Evolutionary conservation across 1,140 invertebrate species (phyloP).

Genomic region (Nylanderia fulva): DNA sequence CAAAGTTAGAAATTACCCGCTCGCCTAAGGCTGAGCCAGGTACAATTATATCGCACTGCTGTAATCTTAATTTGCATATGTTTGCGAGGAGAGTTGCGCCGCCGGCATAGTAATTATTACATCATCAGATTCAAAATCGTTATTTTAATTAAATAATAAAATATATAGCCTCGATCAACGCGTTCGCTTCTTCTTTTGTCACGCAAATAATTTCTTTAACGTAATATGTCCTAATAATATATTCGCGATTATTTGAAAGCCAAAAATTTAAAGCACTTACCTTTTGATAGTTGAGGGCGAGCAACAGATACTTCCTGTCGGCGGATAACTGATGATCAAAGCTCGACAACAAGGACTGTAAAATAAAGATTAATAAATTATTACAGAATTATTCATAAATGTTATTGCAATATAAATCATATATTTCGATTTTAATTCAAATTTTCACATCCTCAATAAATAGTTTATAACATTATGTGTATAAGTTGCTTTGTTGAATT

Average conservation of each 20-base stretch:
- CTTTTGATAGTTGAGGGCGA: slow-evolving; percentile 87
- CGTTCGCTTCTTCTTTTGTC: background rate
- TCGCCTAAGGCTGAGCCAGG: slow-evolving; percentile 28
- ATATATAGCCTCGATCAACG: background rate
- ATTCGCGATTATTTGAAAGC: background rate
- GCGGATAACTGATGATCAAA: slow-evolving; percentile 86
- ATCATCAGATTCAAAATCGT: background rate
- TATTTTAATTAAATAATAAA: slow-evolving; percentile 40
- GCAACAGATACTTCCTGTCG: slow-evolving; percentile 86
- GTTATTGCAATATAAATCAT: background rate
- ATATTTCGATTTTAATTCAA: background rate
- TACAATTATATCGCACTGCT: slow-evolving; percentile 51
- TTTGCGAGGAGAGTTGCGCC: slow-evolving; percentile 57
- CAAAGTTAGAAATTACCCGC: slow-evolving; percentile 53
- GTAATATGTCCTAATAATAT: background rate
- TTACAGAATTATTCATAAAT: background rate
- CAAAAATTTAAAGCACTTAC: slow-evolving; percentile 78
- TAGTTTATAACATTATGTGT: too few species aligned
- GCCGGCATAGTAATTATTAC: slow-evolving; percentile 13
- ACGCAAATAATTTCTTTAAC: background rate
- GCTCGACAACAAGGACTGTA: slow-evolving; percentile 82
- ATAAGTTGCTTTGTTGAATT: background rate
- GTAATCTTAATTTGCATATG: slow-evolving; percentile 78
- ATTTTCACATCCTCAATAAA: background rate
- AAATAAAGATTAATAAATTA: slow-evolving; percentile 65